Base-by-base conservation (phyloP, 2,113 vertebrate species). In the Diadophis punctatus region DNA sequence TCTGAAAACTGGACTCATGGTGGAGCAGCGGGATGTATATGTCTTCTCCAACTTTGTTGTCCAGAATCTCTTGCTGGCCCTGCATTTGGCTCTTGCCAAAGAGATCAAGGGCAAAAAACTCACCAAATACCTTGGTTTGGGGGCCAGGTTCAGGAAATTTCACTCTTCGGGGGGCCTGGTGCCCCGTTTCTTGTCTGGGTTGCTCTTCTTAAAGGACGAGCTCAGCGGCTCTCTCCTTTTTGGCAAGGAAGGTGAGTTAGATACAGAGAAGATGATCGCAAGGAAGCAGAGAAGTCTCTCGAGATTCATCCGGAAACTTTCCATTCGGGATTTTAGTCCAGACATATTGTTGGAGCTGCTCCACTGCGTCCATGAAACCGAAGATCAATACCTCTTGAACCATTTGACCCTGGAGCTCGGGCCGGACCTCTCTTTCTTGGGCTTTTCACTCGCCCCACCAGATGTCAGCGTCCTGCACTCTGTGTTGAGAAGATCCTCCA, bases 61-160 rank as follows among this genome's bases (percentile, higher is more conserved):
- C 68, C 99, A 99, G 92, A 98, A 98, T 95, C 98, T 98, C 96
- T 94, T 98, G 91, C 97, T 97, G n/a, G 98, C 98, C 0, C 8
- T 98, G 90, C 97, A 98, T 95, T 94, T 99, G 95, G 95, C 96
- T 1, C 91, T 98, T 80, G 98, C 98, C 87, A 96, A 96, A 90
- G 98, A 98, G 1, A 55, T 98, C 52, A 98, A 96, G 90, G 97
- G 98, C 91, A 98, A 98, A 90, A 96, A 96, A 34, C 96, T 99
- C 74, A 95, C 97, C 0, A 97, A 97, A 39, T 98, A 98, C 87
- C 92, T 97, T 3, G 95, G 98, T 0, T 95, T 98, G 14, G 96
- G 97, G 0, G 98, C 97, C 14, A 99, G 98, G 60, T 97, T 98
- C 91, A 98, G 98, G 92, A 96, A 97, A 2, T 97, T 98, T 53